Conservation (phyloP, 1,140 invertebrate species). For the Atta cephalotes region DNA sequence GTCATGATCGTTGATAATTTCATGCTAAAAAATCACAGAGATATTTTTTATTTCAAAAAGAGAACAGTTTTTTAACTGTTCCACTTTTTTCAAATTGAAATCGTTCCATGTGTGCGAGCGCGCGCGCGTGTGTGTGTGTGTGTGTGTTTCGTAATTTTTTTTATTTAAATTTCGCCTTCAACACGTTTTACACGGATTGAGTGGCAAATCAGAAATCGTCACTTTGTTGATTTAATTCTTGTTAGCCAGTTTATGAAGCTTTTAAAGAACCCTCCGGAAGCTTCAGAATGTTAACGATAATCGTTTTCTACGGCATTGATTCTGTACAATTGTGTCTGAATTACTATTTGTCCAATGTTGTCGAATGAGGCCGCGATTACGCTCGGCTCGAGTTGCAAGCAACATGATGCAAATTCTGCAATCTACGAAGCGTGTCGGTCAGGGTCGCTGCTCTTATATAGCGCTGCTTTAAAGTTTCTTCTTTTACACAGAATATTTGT, state of each 20-base stretch:
- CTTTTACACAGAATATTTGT: background rate
- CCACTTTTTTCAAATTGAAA: too few species aligned
- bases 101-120: background rate
- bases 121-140: too few species aligned
- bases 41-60: background rate
- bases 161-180: background rate
- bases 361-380: conserved; percentile 58
- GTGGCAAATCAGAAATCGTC: background rate
- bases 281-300: conserved; percentile 42
- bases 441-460: conserved; percentile 53
- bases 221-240: background rate
- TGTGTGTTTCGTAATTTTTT: background rate
- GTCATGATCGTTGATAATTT: background rate
- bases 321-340: conserved; percentile 71
- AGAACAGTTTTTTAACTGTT: too few species aligned
- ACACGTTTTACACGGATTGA: background rate
- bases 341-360: conserved; percentile 63
- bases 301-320: conserved; percentile 56
- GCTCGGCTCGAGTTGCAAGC: conserved; percentile 5
- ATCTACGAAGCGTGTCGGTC: conserved; percentile 62
- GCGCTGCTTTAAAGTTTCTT: conserved; percentile 9
- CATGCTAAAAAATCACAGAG: background rate
- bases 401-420: conserved; percentile 43
- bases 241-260: background rate
- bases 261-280: background rate